Evolutionary conservation across 2,113 vertebrate genomes (phyloP).

Genomic region (Hippopotamus amphibius): DNA sequence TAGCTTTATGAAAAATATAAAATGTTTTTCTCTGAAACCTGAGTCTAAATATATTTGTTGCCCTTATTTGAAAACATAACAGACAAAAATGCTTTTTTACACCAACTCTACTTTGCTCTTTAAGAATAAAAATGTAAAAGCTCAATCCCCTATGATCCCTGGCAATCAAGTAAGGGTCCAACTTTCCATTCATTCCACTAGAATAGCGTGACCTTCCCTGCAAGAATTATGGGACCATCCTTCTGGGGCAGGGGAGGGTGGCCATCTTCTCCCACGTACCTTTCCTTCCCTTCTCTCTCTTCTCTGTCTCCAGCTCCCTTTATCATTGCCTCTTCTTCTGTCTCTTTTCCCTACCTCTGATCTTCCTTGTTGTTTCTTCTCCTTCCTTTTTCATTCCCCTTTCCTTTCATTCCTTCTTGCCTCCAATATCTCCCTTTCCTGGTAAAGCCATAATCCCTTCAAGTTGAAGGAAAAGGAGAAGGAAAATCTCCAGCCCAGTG

Average conservation of each 20-base stretch:
- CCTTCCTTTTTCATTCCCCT: neutral
- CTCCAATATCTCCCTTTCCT: neutral
- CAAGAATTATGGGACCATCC: neutral
- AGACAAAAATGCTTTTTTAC: conserved; percentile 17
- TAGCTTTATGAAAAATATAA: neutral
- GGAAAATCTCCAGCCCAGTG: neutral
- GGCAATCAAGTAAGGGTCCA: neutral
- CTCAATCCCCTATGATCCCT: neutral
- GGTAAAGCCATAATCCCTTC: neutral
- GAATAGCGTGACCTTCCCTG: neutral
- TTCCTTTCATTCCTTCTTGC: neutral
- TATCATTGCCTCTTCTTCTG: neutral
- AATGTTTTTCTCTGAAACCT: neutral
- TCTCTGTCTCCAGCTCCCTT: neutral
- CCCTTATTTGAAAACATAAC: conserved; percentile 32
- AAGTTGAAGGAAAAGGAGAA: neutral
- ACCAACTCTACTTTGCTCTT: neutral
- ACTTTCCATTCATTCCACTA: neutral
- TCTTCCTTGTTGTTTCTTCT: conserved; percentile 4
- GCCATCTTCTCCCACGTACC: neutral
- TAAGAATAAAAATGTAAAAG: neutral
- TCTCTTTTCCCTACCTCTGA: neutral
- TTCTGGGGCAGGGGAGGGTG: neutral
- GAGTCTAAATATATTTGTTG: neutral
- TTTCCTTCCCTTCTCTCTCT: neutral